Evolutionary conservation across 2,888 invertebrate species (phyloP), one percentile per base, ranked within the genome.

Genomic region (Heliconius charithonia): DNA sequence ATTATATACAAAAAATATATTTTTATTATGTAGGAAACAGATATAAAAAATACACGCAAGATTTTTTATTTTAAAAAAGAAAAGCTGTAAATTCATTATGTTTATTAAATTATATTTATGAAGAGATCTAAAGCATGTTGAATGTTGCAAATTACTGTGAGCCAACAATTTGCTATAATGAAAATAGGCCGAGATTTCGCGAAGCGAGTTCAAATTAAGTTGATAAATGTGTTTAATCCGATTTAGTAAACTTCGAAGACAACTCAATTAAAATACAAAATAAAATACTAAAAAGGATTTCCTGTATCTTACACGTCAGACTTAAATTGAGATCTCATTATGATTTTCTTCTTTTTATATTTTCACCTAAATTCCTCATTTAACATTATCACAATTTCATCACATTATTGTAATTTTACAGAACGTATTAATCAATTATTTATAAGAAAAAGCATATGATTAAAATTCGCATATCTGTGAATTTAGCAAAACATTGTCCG

Each of bases 201-300:
- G 66, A 75, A 75, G 66, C 45, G 45, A 75, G 66, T 75, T 56
- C 66, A 75, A 75, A 75, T 75, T 75, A 66, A 67, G 27, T 75
- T 66, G 3, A 45, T 75, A 75, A 75, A 75, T 65, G 29, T 51
- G 45, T 67, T 51, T 75, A 67, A 75, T 66, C 66, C 29, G 13
- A 45, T 75, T 75, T 75, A 22, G 75, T 51, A 41, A 32, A 56
- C 51, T 56, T 56, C 29, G 41, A 22, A 63, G 32, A 51, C 66
- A 75, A 67, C 75, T 75, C 56, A 66, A 75, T 75, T 75, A 75
- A 75, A 75, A 32, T n/a, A 27, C 27, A 29, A 67, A 75, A 51
- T 63, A 45, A 75, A 25, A 65, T 66, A 66, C 25, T 29, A 7
- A 56, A 66, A 67, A 56, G 19, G 16, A 66, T 32, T 32, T 37